These are phyloP conservation scores for Smittia aterrima DNA, from an alignment of 2,888 invertebrate genomes.

Conservation along the genomic window DNA sequence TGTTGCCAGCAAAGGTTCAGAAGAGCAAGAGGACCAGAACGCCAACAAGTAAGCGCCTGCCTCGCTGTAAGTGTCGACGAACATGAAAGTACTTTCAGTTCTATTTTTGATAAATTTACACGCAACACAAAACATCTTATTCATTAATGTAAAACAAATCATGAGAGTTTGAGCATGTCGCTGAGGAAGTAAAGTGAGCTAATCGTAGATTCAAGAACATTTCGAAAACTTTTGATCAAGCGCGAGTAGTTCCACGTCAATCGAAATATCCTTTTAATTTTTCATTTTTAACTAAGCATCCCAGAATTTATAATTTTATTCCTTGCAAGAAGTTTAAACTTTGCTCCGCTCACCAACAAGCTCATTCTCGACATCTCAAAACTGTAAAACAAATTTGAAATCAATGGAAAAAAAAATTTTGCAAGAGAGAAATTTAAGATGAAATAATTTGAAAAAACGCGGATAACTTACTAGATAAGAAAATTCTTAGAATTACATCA, in stretches of 20 bases:
- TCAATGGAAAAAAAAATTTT: neutral
- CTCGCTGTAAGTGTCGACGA: neutral
- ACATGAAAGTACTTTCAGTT: conserved; percentile 14
- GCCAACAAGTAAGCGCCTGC: conserved; percentile 10
- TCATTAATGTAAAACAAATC: neutral
- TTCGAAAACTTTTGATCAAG: too few relatives aligned
- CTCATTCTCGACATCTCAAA: neutral
- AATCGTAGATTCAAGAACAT: too few relatives aligned
- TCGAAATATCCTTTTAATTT: too few relatives aligned
- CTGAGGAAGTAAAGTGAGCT: too few relatives aligned
- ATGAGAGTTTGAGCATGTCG: neutral
- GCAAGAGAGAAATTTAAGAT: neutral
- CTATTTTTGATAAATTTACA: conserved; percentile 36
- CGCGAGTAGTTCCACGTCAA: too few relatives aligned
- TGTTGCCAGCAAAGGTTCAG: conserved; percentile 61
- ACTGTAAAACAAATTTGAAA: neutral
- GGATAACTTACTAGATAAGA: neutral
- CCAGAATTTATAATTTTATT: too few relatives aligned
- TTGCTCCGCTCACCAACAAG: neutral
- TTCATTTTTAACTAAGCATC: too few relatives aligned
- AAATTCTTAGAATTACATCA: neutral
- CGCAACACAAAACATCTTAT: neutral
- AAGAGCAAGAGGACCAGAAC: conserved; percentile 28
- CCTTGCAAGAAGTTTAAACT: too few relatives aligned
- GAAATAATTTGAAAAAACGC: neutral